These are phyloP conservation scores for Anolis sagrei DNA, from an alignment of 2,113 vertebrate genomes.

Conservation along the genomic window DNA sequence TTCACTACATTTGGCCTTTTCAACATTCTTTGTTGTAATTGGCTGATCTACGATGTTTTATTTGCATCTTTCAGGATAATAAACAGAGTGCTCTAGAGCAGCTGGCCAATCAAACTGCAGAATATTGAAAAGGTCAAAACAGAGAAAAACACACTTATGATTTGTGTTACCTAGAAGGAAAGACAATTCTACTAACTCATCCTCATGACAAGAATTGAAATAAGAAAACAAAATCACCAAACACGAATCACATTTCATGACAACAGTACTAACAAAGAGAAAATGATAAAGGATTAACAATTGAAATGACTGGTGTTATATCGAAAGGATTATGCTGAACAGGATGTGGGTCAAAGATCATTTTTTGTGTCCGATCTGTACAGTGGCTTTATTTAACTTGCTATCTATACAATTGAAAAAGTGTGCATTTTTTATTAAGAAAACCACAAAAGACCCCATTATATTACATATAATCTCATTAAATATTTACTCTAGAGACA, in stretches of 20 bases:
- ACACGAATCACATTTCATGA: constrained; percentile 33
- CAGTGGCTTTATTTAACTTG: background rate
- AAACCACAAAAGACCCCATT: background rate
- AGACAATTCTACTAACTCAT: constrained; percentile 61
- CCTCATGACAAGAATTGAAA: constrained; percentile 53
- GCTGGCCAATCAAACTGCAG: constrained; percentile 60
- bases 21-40: constrained; percentile 30
- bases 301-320: constrained; percentile 11
- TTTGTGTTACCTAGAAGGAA: constrained; percentile 62
- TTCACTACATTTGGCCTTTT: constrained; percentile 52
- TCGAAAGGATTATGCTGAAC: background rate
- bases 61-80: constrained; percentile 53
- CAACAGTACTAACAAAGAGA: background rate
- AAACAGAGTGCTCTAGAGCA: constrained; percentile 50
- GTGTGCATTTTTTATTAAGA: background rate
- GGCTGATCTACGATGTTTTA: constrained; percentile 36
- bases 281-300: background rate
- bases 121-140: constrained; percentile 67
- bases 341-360: background rate
- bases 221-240: constrained; percentile 43
- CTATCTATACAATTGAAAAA: background rate
- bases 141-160: constrained; percentile 50
- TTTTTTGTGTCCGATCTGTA: background rate
- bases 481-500: no score
- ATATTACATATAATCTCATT: background rate